These are phyloP conservation scores for Heloderma charlesbogerti DNA, from an alignment of 2,113 vertebrate genomes.

Conservation along the genomic window DNA sequence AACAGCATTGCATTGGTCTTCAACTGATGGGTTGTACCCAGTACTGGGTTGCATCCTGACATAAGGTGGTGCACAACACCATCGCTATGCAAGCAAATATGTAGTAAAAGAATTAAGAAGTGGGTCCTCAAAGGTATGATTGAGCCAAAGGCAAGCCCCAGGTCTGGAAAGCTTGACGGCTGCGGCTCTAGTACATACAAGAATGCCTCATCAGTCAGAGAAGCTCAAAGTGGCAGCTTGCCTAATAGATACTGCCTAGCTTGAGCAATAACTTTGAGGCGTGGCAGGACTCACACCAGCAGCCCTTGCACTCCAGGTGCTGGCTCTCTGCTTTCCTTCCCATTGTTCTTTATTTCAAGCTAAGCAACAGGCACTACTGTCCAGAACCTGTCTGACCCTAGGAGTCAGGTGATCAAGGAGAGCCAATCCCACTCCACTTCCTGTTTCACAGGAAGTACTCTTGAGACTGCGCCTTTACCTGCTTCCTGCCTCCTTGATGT, in stretches of 20 bases:
- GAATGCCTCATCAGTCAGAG: not conserved
- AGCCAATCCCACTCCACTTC: not conserved
- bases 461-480: not conserved
- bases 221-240: not conserved
- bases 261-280: no score
- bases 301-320: not conserved
- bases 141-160: no score
- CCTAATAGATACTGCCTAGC: not conserved
- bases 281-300: not conserved
- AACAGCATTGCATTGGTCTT: no score
- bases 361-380: no score
- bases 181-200: not conserved
- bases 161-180: not conserved
- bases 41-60: no score
- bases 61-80: no score
- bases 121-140: no score
- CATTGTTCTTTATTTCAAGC: not conserved
- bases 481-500: not conserved
- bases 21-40: no score
- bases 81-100: no score
- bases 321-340: not conserved
- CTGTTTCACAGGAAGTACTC: not conserved
- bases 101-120: no score
- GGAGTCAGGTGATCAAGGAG: not conserved
- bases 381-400: not conserved